Conservation (phyloP, 2,888 invertebrate genomes). For the Netelia virgata region DNA sequence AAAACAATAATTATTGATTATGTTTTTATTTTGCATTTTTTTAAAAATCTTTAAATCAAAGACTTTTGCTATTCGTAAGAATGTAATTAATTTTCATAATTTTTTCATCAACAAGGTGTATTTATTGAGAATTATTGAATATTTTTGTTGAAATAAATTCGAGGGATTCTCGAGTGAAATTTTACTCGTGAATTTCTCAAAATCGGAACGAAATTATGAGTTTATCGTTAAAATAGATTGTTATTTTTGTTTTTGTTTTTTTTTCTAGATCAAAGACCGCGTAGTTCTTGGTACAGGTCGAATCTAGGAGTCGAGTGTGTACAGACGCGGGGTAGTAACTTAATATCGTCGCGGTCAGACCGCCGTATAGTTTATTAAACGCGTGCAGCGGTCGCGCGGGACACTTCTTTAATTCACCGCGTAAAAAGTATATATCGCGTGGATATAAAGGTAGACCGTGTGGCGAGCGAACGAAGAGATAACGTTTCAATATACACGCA, state of each 20-base stretch:
- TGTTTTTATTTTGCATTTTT: no score
- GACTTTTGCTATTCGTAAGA: no score
- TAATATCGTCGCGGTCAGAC: conserved; percentile 59
- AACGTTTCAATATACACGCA: conserved; percentile 58
- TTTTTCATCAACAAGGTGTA: no score
- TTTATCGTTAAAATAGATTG: no score
- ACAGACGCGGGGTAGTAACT: conserved; percentile 42
- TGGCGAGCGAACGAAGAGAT: conserved; percentile 55
- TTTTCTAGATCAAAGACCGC: not conserved
- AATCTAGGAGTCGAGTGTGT: conserved; percentile 8
- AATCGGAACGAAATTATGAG: no score
- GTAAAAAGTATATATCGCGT: conserved; percentile 26
- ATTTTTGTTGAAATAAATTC: not conserved
- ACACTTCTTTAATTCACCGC: conserved; percentile 31
- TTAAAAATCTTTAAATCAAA: no score
- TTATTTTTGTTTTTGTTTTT: not conserved
- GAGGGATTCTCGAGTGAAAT: not conserved
- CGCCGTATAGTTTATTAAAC: not conserved
- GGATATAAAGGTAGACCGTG: conserved; percentile 28
- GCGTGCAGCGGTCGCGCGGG: conserved; percentile 17
- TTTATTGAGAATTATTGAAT: not conserved
- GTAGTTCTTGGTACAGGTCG: not conserved
- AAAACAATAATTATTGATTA: no score
- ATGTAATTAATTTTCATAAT: no score
- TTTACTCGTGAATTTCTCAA: not conserved